Percentiles rank a stretch among this genome's conserved stretches.
Conservation (phyloP, 2,113 vertebrate genomes). For the Pyrgilauda ruficollis region DNA sequence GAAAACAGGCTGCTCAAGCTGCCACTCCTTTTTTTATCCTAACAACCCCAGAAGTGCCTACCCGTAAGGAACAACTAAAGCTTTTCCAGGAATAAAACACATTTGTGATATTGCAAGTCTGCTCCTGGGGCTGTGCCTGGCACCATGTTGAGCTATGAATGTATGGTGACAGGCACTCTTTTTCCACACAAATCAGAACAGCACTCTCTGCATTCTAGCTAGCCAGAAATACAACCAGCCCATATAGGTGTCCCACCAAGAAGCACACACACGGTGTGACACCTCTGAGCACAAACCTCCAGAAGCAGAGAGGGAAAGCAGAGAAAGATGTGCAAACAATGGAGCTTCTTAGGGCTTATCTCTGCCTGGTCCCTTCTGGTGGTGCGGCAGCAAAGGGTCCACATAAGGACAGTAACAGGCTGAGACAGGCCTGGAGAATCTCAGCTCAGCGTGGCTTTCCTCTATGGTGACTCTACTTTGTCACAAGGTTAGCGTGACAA, state of each 20-base stretch:
- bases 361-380: not conserved
- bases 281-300: not conserved
- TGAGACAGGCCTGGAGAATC: not conserved
- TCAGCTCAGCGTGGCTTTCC: not conserved
- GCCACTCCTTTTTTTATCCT: not conserved
- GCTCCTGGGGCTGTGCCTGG: not conserved
- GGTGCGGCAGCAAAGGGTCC: not conserved
- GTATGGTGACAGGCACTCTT: not conserved
- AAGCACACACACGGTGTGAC: not conserved
- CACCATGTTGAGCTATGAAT: rapidly evolving
- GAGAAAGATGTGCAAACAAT: not conserved
- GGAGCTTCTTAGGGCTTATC: not conserved
- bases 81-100: not conserved
- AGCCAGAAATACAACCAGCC: not conserved
- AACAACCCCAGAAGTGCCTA: not conserved
- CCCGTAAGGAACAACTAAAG: not conserved
- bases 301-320: not conserved
- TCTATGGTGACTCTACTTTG: not conserved
- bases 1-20: not conserved
- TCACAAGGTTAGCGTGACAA: not conserved
- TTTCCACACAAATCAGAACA: not conserved
- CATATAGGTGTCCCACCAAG: not conserved
- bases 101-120: not conserved
- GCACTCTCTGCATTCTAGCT: not conserved
- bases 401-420: not conserved